phyloP scores from a whole-genome alignment of 2,113 vertebrate genomes.

The Gymnorhina tibicen region DNA sequence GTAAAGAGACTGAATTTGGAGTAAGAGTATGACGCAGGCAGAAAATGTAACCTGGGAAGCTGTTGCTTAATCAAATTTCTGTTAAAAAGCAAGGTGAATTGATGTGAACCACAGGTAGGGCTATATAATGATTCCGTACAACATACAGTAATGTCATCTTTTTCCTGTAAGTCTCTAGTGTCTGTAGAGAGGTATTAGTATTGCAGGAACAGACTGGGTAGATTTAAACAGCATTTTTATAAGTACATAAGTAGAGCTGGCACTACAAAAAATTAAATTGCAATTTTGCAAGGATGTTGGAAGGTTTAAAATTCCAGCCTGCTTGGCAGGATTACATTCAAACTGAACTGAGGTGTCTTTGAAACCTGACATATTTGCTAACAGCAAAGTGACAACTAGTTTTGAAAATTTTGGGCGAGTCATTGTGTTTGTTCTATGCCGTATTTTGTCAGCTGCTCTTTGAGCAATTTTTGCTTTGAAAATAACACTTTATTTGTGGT shows the following conservation, averaged over 20 bases:
- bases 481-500: neutral
- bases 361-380: neutral
- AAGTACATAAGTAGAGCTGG: neutral
- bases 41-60: neutral
- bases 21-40: neutral
- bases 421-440: neutral
- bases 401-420: neutral
- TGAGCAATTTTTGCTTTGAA: neutral
- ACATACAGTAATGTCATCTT: neutral
- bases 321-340: neutral
- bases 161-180: neutral
- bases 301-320: neutral
- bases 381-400: neutral
- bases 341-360: neutral
- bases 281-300: neutral
- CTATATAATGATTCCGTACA: neutral
- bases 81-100: neutral
- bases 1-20: neutral
- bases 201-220: neutral
- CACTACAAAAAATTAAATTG: neutral
- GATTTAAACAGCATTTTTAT: neutral
- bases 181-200: neutral
- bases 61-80: conserved; percentile 1
- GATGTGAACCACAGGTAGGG: neutral
- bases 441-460: neutral